Percentiles rank a stretch among this genome's conserved stretches.
Evolutionary conservation across 2,888 invertebrate species (phyloP).

Genomic region (Acleris holmiana): DNA sequence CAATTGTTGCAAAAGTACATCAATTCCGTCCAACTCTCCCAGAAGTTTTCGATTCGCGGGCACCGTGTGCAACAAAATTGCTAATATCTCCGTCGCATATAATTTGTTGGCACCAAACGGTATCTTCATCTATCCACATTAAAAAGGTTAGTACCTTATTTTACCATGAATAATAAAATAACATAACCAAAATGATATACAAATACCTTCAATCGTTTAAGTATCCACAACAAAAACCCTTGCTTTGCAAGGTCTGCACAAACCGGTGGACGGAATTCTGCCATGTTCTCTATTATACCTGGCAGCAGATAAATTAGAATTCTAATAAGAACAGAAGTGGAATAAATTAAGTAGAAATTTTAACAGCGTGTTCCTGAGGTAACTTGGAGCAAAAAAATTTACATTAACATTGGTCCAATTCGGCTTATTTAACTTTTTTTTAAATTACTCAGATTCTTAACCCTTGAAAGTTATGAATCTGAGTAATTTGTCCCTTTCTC

Average conservation of each 20-base stretch:
- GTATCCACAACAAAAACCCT: conserved; percentile 95
- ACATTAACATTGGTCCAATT: too few relatives aligned
- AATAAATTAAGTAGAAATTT: not conserved
- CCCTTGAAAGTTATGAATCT: too few relatives aligned
- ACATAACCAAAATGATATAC: too few relatives aligned
- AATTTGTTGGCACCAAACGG: conserved; percentile 98
- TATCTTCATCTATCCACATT: conserved; percentile 85
- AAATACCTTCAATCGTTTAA: conserved; percentile 92
- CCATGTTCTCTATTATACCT: conserved; percentile 97
- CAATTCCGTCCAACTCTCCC: conserved; percentile 98
- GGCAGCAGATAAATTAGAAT: conserved; percentile 42
- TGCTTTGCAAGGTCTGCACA: conserved; percentile 94
- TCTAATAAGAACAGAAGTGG: not conserved
- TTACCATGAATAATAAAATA: not conserved
- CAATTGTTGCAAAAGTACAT: conserved; percentile 96
- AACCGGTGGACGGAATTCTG: conserved; percentile 94
- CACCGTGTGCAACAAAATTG: conserved; percentile 96
- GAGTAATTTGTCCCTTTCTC: too few relatives aligned
- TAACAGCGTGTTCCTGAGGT: too few relatives aligned
- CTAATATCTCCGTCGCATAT: conserved; percentile 97
- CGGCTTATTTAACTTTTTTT: too few relatives aligned
- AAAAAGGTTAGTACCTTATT: not conserved
- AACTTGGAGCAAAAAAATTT: too few relatives aligned
- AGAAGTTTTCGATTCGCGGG: conserved; percentile 91
- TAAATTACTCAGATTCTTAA: too few relatives aligned